Evolutionary conservation across 2,888 invertebrate species (phyloP).

Genomic region (Gari tellinella): DNA sequence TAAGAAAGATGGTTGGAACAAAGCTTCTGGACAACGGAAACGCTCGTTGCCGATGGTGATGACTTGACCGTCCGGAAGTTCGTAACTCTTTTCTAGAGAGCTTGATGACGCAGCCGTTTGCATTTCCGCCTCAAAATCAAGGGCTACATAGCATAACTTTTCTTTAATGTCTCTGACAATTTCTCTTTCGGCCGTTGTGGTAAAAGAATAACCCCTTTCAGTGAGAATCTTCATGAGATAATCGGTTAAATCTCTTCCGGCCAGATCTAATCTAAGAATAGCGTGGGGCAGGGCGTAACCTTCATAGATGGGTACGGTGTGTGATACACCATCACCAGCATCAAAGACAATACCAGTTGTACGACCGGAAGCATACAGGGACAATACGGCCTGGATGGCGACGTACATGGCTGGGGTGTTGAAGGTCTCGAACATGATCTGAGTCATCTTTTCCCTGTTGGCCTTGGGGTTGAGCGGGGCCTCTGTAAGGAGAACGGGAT

Average conservation of each 20-base stretch:
- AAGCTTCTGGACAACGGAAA: constrained; percentile 76
- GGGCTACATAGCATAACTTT: constrained; percentile 95
- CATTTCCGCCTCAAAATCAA: constrained; percentile 98
- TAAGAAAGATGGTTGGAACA: constrained; percentile 80
- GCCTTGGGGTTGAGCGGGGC: constrained; percentile 94
- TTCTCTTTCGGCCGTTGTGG: constrained; percentile 88
- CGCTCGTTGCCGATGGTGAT: constrained; percentile 81
- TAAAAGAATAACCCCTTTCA: constrained; percentile 84
- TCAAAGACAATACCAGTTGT: constrained; percentile 97
- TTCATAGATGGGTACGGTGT: constrained; percentile 91
- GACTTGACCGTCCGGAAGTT: constrained; percentile 80
- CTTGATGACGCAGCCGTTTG: constrained; percentile 94
- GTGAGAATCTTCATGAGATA: constrained; percentile 85
- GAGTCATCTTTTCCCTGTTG: constrained; percentile 97
- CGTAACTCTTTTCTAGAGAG: constrained; percentile 91
- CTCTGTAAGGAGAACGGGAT: constrained; percentile 95
- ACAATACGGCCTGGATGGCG: constrained; percentile 96
- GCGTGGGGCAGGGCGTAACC: constrained; percentile 86
- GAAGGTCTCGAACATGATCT: constrained; percentile 86
- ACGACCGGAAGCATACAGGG: constrained; percentile 96
- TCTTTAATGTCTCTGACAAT: constrained; percentile 98
- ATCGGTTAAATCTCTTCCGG: constrained; percentile 80
- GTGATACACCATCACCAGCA: constrained; percentile 96
- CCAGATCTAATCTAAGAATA: constrained; percentile 64
- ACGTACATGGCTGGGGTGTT: constrained; percentile 95